Base-by-base conservation (phyloP, 2,797 vertebrate genomes). In the Lepus oiostolus region DNA sequence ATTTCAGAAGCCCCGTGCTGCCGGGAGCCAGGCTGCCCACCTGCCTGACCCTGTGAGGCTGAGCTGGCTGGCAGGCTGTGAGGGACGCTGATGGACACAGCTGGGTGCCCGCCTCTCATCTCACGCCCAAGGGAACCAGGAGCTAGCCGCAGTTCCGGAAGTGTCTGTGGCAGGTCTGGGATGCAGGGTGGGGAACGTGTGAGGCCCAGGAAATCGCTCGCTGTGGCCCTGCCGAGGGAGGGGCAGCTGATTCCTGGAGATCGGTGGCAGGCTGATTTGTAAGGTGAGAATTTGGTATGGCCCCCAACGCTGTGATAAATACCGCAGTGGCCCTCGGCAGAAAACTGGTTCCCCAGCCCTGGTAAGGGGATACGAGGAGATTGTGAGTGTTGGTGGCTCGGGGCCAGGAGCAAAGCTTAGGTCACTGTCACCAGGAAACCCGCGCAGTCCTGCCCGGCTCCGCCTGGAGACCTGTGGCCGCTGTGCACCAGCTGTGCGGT, bases 391-490 rank as follows among this genome's bases (percentile, higher is more conserved):
- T 5, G 5, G 5, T 42, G 67, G 1, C 7, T 67, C 42, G 10
- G 13, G 79, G 75, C 50, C 50, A 26, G 63, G 21, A 32, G 21
- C 13, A 0, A 54, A 4, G 72, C 24, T 14, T 5, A 5, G 80
- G 38, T 2, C 21, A 4, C 2, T 0, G 2, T 19, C 47, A 10
- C 35, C 0, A 3, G 54, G 52, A 14, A 42, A 22, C 0, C 7
- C 35, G 5, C 62, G 26, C 32, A 42, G 42, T 9, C 42, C 42
- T 42, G 42, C 42, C 42, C 42, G 42, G 42, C 42, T 42, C 42
- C 42, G 1, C 42, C 42, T 42, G 42, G 42, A 42, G 42, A 42
- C 42, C 42, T 42, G 42, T 42, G 7, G 42, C 42, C 42, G 42
- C 42, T 42, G 42, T 42, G 7, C 13, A 1, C 77, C 19, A 0